Evolutionary conservation across 2,113 vertebrate genomes (phyloP), one percentile per base, ranked within the genome.

Genomic region (Thoracochromis brauschi): DNA sequence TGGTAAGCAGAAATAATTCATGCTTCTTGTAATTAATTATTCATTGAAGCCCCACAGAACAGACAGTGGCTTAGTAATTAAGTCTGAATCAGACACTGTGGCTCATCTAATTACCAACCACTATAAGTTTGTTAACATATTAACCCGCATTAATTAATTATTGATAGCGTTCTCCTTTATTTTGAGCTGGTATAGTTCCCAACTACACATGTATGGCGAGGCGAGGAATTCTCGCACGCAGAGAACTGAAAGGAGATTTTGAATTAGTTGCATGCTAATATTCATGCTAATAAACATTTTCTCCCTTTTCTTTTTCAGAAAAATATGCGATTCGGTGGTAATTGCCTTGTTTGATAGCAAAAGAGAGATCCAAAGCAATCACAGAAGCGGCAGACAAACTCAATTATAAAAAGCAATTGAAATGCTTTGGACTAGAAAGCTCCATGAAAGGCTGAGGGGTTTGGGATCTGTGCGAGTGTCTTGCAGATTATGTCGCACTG

Each of bases 101-200:
- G 93, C 91, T 95, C 93, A 93, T 95, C 94, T 96, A 93, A 95
- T 96, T 95, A 95, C 92, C 86, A 93, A 86, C 83, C 88, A 90
- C 93, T 93, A 92, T 92, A 94, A 94, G 94, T 95, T 95, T 95
- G 95, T 95, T 95, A 95, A 95, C 93, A 95, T 90, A 94, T 94
- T 95, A 96, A 94, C 95, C 94, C 92, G 54, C 75, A 92, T 95
- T 93, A 91, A 95, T 95, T 95, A 92, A 94, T 95, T 93, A 96
- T 95, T 93, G 88, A 94, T 89, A 86, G 81, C 57, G n/a, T 92
- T 51, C 81, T 88, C 17, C 7, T 12, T 75, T 75, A 84, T 88
- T 88, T 79, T 85, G 12, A 26, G 81, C 81, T 55, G 85, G 42
- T 90, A 79, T 82, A 35, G 83, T 33, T 68, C 38, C 21, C 3